Percentiles rank a stretch among this genome's conserved stretches.
phyloP scores from a whole-genome alignment of 2,113 vertebrate species.

The Muntiacus muntjak region DNA sequence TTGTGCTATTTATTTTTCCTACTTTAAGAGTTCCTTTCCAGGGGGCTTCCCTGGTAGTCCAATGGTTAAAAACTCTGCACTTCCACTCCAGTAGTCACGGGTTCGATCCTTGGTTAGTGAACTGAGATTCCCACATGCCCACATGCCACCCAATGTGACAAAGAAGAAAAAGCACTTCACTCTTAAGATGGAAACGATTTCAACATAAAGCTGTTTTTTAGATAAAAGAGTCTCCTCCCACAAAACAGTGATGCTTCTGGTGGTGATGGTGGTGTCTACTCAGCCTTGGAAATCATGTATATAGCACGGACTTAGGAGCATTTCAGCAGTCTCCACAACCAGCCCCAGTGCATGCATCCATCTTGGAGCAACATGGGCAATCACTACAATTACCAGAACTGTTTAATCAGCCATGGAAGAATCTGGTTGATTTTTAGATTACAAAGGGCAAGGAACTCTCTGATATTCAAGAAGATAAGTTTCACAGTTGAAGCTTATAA shows the following conservation, averaged over 20 bases:
- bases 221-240: not conserved
- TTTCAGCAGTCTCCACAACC: no score
- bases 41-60: not conserved
- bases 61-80: not conserved
- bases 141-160: not conserved
- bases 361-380: accelerated
- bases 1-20: not conserved
- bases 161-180: not conserved
- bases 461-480: not conserved
- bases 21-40: not conserved
- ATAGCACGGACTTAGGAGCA: accelerated
- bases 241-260: not conserved
- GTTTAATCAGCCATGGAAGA: not conserved
- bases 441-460: not conserved
- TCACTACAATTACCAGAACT: not conserved
- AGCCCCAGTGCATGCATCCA: not conserved
- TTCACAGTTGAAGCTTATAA: not conserved
- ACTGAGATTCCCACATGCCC: not conserved
- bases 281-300: not conserved
- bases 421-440: not conserved
- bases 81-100: not conserved
- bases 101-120: not conserved
- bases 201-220: not conserved
- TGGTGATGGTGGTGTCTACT: not conserved
- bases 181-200: not conserved